phyloP scores from a whole-genome alignment of 2,888 invertebrate species.

The Hydropsyche betteni region DNA sequence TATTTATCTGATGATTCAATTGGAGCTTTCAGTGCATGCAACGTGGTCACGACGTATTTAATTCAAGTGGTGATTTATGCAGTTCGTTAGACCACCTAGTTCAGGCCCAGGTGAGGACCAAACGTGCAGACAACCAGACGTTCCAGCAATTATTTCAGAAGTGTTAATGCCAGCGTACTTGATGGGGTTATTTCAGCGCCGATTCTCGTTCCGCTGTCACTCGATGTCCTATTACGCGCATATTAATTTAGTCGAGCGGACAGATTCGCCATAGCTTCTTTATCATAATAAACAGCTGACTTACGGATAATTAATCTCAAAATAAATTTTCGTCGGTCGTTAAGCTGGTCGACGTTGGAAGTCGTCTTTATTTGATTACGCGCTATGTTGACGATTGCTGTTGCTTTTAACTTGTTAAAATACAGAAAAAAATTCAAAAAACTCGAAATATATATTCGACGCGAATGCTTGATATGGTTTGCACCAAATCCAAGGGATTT shows the following conservation, averaged over 20 bases:
- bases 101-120: neutral
- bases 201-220: constrained; percentile 26
- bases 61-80: constrained; percentile 29
- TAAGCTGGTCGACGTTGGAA: no score
- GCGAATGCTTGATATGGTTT: no score
- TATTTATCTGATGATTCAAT: neutral
- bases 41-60: neutral
- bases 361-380: no score
- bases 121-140: constrained; percentile 19
- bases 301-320: no score
- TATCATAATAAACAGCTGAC: no score
- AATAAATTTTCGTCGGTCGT: no score
- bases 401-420: no score
- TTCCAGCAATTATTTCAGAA: constrained; percentile 29
- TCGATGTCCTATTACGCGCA: constrained; percentile 19
- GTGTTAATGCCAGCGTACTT: constrained; percentile 28
- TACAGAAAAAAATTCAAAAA: neutral
- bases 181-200: constrained; percentile 40
- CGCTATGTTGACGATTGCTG: no score
- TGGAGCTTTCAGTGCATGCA: neutral
- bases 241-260: constrained; percentile 12
- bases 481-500: no score
- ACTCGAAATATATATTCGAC: no score
- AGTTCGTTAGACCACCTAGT: constrained; percentile 9
- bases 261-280: constrained; percentile 3